Conservation (phyloP, 1,140 invertebrate genomes). For the Euura lappo region DNA sequence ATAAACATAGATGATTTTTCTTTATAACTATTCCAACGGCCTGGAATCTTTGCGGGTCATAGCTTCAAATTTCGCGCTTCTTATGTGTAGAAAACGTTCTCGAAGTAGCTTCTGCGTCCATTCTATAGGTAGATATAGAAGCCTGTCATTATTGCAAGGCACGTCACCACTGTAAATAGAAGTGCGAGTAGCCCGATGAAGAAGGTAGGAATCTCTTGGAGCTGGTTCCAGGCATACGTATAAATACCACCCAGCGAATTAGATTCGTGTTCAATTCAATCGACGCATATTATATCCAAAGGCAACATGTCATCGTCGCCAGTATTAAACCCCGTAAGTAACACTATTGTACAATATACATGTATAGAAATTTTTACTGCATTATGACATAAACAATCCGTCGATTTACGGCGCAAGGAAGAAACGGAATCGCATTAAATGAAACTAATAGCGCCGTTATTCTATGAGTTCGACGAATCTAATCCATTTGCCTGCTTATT, state of each 20-base stretch:
- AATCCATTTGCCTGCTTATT: too few relatives aligned
- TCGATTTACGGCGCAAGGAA: too few relatives aligned
- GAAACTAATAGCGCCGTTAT: too few relatives aligned
- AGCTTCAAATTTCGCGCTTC: not conserved
- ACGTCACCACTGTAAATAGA: constrained; percentile 50
- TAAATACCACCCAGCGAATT: not conserved
- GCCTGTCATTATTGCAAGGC: constrained; percentile 12
- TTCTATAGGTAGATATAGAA: not conserved
- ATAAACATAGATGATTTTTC: too few relatives aligned
- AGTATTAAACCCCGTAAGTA: constrained; percentile 38
- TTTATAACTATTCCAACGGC: not conserved
- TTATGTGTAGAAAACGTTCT: too few relatives aligned
- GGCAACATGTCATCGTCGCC: constrained; percentile 30
- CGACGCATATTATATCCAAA: not conserved
- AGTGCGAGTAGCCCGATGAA: constrained; percentile 19
- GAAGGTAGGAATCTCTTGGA: constrained; percentile 8
- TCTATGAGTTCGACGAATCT: too few relatives aligned
- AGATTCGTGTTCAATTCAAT: not conserved
- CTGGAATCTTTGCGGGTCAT: not conserved
- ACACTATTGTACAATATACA: not conserved
- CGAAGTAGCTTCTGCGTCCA: not conserved
- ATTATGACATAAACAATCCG: not conserved
- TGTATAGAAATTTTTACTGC: not conserved
- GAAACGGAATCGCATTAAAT: too few relatives aligned
- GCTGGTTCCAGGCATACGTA: constrained; percentile 11